Base-by-base conservation (phyloP, 1,140 invertebrate species). In the Drosophila carrolli region DNA sequence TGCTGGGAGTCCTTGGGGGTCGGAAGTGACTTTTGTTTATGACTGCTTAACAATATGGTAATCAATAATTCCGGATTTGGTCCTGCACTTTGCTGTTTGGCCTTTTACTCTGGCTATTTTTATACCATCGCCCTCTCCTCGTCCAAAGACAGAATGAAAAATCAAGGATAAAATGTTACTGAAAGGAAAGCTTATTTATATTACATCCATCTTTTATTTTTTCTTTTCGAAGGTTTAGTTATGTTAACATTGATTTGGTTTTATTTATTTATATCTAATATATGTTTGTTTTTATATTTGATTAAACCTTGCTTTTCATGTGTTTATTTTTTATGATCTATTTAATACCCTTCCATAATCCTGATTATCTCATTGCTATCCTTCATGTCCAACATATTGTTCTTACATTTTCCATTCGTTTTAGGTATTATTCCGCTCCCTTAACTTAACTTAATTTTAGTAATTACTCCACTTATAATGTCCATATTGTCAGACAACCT, bases 21-120 rank as follows among this genome's bases (percentile, higher is more conserved):
- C 65, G 65, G 60, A 68, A 46, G 65, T 66, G 38, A 68, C 60
- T 27, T 65, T 67, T 67, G 59, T 65, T 68, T 68, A 68, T 65
- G 47, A 66, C 19, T 53, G 61, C 37, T 46, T 68, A 53, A 67
- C 65, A 63, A 68, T 29, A 46, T 54, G 65, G 61, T 46, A 66
- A 68, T 68, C 65, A 66, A 68, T 68, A 68, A 54, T 68, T 68
- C 65, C 47, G 32, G 14, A 27, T 37, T 16, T 23, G 16, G 7
- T 59, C 23, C 54, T 54, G 48, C 35, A 11, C 16, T 59, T 37
- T 53, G 4, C 4, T 13, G n/a, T 19, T n/a, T 16, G 14, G 14
- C n/a, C 29, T 14, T 9, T 56, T 29, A 19, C 44, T 14, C 13
- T 50, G 47, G 8, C 0, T 10, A 10, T 40, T 19, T 13, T n/a